Evolutionary conservation across 2,113 vertebrate species (phyloP), one percentile per base, ranked within the genome.

Genomic region (Odobenus rosmarus): DNA sequence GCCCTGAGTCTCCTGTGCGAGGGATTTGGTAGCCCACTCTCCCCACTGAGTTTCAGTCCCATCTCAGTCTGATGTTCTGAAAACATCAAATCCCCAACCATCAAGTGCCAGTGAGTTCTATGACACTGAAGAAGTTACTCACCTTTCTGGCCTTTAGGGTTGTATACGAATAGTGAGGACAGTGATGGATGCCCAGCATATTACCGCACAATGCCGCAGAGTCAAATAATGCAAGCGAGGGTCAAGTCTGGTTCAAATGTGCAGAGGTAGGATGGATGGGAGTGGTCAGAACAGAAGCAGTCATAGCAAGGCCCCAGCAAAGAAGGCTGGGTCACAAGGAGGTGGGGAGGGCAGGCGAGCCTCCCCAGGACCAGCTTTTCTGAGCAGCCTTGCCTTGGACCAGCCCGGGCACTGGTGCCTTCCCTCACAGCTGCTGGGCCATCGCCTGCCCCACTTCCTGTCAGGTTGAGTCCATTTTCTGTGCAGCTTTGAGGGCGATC

Each of bases 131-230:
- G 67, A 85, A 82, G 67, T 86, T 53, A 15, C 28, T 33, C 46
- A 15, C 62, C 76, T 80, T 31, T 80, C 42, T 24, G 62, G 33
- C 36, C 53, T 31, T 69, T 4, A 33, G 53, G n/a, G 55, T 64
- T 77, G 57, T 74, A 16, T 74, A 67, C 55, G 31, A 26, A n/a
- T 3, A 88, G 62, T 18, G 28, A 64, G 39, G 53, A 59, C 14
- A 61, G 6, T 7, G 16, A 11, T 57, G 3, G 16, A 14, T 57
- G 76, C 6, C 31, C 7, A 5, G 10, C 5, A 0, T 1, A 10
- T 21, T 10, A 36, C 53, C 7, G 77, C 69, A 55, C 6, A 11
- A 16, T 10, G 7, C 31, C 28, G 57, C 39, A 16, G 53, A 51
- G 64, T 31, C 92, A 51, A 49, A 67, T 1, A 46, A 71, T 10